A percentile compares a stretch with the other conserved stretches of the same genome.
These are phyloP conservation scores for Hoplostethus atlanticus DNA, from an alignment of 2,797 vertebrate genomes.

Conservation along the genomic window DNA sequence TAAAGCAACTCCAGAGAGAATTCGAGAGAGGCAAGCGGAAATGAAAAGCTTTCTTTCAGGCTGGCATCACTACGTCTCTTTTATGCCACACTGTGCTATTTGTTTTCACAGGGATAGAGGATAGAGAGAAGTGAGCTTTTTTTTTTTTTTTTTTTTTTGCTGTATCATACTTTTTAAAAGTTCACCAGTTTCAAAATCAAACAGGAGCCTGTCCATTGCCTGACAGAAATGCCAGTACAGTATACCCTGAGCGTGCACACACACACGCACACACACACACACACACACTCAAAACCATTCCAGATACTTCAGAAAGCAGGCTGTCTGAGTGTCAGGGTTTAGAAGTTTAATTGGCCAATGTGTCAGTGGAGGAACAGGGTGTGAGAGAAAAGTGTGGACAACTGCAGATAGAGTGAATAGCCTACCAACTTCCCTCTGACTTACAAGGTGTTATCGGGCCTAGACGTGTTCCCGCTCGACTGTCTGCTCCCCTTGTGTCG, in stretches of 20 bases:
- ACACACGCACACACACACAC: neutral
- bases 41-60: constrained; percentile 46
- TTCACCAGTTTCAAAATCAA: constrained; percentile 47
- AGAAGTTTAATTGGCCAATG: constrained; percentile 75
- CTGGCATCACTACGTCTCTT: constrained; percentile 12
- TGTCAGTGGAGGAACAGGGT: constrained; percentile 61
- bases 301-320: constrained; percentile 44
- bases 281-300: constrained; percentile 31
- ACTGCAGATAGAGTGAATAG: constrained; percentile 44
- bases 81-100: constrained; percentile 30
- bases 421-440: constrained; percentile 35
- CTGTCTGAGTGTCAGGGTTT: constrained; percentile 58
- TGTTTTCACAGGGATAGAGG: constrained; percentile 17
- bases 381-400: constrained; percentile 52
- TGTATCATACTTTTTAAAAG: constrained; percentile 60
- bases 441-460: constrained; percentile 43
- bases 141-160: constrained; percentile 31
- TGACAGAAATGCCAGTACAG: constrained; percentile 43
- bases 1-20: constrained; percentile 58
- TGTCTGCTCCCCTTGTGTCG: constrained; percentile 26
- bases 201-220: constrained; percentile 39
- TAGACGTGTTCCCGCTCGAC: constrained; percentile 42
- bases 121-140: constrained; percentile 9
- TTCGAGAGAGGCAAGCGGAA: constrained; percentile 36
- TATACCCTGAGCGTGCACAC: constrained; percentile 18